Percentiles rank a stretch among this genome's conserved stretches.
These are phyloP conservation scores for Dorcus parallelipipedus DNA, from an alignment of 2,888 invertebrate species.

Conservation along the genomic window DNA sequence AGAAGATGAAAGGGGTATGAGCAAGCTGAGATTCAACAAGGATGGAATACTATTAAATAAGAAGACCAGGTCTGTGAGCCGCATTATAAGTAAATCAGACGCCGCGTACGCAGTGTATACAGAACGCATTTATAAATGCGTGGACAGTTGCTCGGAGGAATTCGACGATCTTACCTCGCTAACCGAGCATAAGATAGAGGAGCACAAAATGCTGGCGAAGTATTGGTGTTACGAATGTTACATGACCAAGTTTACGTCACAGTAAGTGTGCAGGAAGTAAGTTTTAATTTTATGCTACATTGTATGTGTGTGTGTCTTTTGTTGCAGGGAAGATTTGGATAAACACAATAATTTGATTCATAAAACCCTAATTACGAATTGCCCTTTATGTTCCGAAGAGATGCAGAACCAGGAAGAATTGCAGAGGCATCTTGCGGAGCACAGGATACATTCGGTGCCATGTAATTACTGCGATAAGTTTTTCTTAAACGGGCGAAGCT, in stretches of 20 bases:
- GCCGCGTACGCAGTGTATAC: neutral
- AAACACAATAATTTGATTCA: constrained; percentile 18
- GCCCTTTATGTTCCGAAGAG: constrained; percentile 20
- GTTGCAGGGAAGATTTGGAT: constrained; percentile 21
- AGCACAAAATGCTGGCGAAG: constrained; percentile 22
- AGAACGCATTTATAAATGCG: constrained; percentile 6
- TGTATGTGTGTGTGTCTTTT: neutral
- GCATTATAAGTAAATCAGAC: neutral
- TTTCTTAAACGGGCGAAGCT: constrained; percentile 19
- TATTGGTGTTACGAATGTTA: constrained; percentile 25
- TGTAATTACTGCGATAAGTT: constrained; percentile 25
- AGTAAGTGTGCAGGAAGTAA: constrained; percentile 20
- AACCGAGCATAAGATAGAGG: constrained; percentile 20
- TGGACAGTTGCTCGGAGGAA: neutral
- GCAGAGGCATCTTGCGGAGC: constrained; percentile 22
- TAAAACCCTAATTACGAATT: constrained; percentile 17
- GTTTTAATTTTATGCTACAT: neutral
- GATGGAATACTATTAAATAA: constrained; percentile 2
- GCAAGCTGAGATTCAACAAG: constrained; percentile 1
- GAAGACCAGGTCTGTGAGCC: constrained; percentile 16
- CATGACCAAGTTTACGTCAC: constrained; percentile 17
- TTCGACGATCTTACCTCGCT: constrained; percentile 16
- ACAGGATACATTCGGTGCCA: constrained; percentile 20
- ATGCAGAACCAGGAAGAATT: constrained; percentile 16
- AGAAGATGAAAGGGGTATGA: neutral